These are phyloP conservation scores for Sandelia bainsii DNA, from an alignment of 2,797 vertebrate species.

Conservation along the genomic window DNA sequence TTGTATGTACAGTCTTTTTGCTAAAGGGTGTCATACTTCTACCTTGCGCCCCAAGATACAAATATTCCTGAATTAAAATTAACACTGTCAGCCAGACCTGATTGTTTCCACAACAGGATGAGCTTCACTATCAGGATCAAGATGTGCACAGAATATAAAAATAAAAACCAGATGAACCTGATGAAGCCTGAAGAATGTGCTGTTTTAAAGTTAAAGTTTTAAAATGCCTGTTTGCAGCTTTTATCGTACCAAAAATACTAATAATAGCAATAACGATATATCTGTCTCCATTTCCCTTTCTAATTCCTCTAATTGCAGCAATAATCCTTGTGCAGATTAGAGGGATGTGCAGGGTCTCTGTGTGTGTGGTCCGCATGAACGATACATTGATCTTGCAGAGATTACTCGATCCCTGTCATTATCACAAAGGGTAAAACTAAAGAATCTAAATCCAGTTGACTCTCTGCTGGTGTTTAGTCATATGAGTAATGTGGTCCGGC, in stretches of 20 bases:
- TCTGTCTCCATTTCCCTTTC: constrained; percentile 16
- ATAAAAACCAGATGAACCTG: constrained; percentile 1
- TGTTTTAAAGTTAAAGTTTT: too few species aligned
- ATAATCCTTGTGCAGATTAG: constrained; percentile 70
- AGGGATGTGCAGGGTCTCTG: constrained; percentile 36
- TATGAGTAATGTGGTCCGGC: constrained; percentile 31
- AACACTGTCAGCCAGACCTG: background rate
- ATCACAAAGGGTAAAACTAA: constrained; percentile 31
- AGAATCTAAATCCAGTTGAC: constrained; percentile 65
- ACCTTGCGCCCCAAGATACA: background rate
- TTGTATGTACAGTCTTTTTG: background rate
- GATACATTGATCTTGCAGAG: constrained; percentile 42
- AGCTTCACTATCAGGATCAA: constrained; percentile 16
- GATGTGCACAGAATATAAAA: background rate
- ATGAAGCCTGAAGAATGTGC: background rate
- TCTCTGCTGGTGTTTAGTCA: background rate
- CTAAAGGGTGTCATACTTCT: background rate
- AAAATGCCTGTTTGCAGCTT: background rate
- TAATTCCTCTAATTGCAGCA: constrained; percentile 69
- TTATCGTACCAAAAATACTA: too few species aligned
- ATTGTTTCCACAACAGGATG: constrained; percentile 20
- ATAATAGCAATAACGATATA: too few species aligned
- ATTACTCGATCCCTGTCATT: constrained; percentile 53
- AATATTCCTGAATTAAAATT: background rate
- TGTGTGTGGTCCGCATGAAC: constrained; percentile 46